These are phyloP conservation scores for Eupithecia vulgata DNA, from an alignment of 2,888 invertebrate species.

Conservation along the genomic window DNA sequence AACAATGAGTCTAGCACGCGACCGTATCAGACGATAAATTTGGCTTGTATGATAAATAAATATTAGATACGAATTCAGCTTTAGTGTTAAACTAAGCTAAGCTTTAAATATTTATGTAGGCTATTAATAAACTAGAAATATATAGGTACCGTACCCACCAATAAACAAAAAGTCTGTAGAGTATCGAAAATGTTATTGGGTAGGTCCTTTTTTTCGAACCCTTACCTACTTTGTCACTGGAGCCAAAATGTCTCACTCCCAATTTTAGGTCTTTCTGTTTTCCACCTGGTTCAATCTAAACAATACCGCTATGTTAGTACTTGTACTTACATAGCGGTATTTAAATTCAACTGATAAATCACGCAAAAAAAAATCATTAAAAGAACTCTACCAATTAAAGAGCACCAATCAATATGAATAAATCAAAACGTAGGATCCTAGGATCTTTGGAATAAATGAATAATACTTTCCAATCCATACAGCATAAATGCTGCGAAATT, in stretches of 20 bases:
- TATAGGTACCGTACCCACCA: background rate
- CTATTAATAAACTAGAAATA: background rate
- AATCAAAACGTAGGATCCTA: too few relatives aligned
- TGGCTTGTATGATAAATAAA: slow-evolving; percentile 35
- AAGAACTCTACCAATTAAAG: too few relatives aligned
- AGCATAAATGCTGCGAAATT: background rate
- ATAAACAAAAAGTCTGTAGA: background rate
- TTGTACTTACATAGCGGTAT: too few relatives aligned
- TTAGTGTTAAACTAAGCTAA: background rate
- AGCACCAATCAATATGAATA: too few relatives aligned
- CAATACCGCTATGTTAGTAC: background rate
- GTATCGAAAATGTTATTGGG: too few relatives aligned
- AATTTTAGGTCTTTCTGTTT: background rate
- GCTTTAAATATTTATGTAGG: background rate
- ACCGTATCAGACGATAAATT: slow-evolving; percentile 36
- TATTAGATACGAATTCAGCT: background rate
- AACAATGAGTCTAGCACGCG: slow-evolving; percentile 28
- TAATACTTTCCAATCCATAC: too few relatives aligned
- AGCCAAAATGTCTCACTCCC: background rate
- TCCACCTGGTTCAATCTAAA: background rate
- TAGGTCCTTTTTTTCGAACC: background rate
- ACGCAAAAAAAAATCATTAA: too few relatives aligned
- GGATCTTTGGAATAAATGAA: too few relatives aligned
- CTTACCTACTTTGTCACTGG: background rate
- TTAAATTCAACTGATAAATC: too few relatives aligned